Base-by-base conservation (phyloP, 2,113 vertebrate species). In the Hemichromis elongatus region DNA sequence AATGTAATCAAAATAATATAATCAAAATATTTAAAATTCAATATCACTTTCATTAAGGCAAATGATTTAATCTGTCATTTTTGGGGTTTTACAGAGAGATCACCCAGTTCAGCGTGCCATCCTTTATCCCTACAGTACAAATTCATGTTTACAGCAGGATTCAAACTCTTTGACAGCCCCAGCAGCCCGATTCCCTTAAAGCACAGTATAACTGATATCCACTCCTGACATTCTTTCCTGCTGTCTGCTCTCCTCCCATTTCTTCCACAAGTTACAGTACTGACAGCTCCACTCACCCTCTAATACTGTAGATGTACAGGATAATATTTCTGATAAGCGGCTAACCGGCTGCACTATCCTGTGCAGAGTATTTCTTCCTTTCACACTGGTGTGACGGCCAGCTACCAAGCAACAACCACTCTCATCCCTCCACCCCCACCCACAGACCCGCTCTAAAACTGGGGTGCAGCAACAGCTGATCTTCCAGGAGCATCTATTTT, bases 381-480 rank as follows among this genome's bases (percentile, higher is more conserved):
- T 55, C 81, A 33, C 26, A 56, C 18, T 19, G 26, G 37, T 30
- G 37, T 77, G 83, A 80, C 12, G 45, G 28, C 83, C 83, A 73
- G 47, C 55, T 89, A 78, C 52, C 78, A 28, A 45, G 18, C 50
- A 80, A 88, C 83, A 83, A 35, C 75, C 54, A 68, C 66, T 54
- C 21, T 68, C 56, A 11, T 40, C 2, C 3, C 2, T 6, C 54
- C 28, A 50, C 84, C 90, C 91, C 86, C 77, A 30, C 86, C 84
- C 68, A 56, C 84, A 88, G 79, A 35, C 80, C 82, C 9, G 1
- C 12, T 82, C 89, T 89, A 88, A 94, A 92, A 85, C 42, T 68
- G 77, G 92, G 90, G 68, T 83, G 85, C 84, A 91, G 92, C 84
- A 94, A 95, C 95, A 96, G 95, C 95, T 96, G 96, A 94, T 94